Conservation (phyloP, 1,140 invertebrate genomes). For the Oscheius sp. region DNA sequence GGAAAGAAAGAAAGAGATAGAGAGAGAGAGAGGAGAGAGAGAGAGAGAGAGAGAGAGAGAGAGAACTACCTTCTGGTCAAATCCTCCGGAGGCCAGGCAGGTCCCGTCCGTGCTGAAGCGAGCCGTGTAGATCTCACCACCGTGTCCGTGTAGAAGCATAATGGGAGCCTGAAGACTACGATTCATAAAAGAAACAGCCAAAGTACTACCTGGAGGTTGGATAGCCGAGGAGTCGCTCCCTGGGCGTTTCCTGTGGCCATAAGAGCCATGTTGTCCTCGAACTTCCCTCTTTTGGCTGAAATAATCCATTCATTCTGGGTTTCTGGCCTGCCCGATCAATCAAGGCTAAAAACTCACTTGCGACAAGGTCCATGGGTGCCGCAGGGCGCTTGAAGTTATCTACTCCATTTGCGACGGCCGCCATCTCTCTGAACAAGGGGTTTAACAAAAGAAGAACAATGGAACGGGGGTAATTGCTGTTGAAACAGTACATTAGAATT, state of each 20-base stretch:
- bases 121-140: conserved; percentile 87
- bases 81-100: conserved; percentile 88
- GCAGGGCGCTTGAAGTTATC: conserved; percentile 35
- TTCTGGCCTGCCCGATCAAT: neutral
- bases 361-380: conserved; percentile 23
- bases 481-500: neutral
- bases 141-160: conserved; percentile 93
- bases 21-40: neutral
- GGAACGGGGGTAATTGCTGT: neutral
- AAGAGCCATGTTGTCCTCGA: neutral
- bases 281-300: conserved; percentile 7
- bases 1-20: neutral
- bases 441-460: neutral
- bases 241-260: neutral
- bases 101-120: conserved; percentile 95
- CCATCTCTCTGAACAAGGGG: neutral
- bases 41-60: conserved; percentile 59
- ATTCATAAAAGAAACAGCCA: conserved; percentile 22
- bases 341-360: neutral
- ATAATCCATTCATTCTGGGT: neutral
- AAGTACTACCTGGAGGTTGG: neutral
- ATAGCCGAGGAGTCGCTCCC: neutral
- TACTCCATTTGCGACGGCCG: neutral
- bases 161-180: conserved; percentile 74
- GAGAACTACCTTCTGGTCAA: conserved; percentile 94